These are phyloP conservation scores for Megalops atlanticus DNA, from an alignment of 2,113 vertebrate species.

Conservation along the genomic window DNA sequence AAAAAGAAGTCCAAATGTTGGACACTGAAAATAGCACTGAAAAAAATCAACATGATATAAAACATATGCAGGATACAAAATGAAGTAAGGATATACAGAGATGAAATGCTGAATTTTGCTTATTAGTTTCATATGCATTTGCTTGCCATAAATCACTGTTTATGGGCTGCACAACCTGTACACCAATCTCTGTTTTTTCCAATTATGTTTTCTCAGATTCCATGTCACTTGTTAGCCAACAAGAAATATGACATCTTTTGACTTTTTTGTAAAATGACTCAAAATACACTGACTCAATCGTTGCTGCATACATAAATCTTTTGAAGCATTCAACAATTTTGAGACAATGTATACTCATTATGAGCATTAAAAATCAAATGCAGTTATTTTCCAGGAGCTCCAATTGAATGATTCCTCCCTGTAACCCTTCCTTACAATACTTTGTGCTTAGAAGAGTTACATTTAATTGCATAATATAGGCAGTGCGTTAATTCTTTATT, in stretches of 20 bases:
- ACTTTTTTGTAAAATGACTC: conserved; percentile 6
- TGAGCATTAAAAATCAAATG: conserved; percentile 1
- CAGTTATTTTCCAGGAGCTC: conserved; percentile 15
- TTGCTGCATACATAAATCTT: conserved; percentile 19
- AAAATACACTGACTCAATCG: conserved; percentile 3
- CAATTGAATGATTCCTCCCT: not conserved
- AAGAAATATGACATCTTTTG: conserved; percentile 14
- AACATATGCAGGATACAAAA: conserved; percentile 5
- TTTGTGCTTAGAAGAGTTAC: too few relatives aligned
- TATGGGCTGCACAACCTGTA: not conserved
- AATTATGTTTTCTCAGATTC: conserved; percentile 23
- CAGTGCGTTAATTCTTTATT: too few relatives aligned
- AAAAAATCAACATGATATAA: not conserved
- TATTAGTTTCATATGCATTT: conserved; percentile 22
- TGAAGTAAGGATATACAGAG: not conserved
- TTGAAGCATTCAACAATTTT: conserved; percentile 12
- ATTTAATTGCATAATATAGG: too few relatives aligned
- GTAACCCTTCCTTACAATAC: too few relatives aligned
- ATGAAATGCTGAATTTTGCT: conserved; percentile 11
- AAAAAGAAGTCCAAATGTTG: not conserved
- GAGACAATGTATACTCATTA: conserved; percentile 11
- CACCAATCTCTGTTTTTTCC: conserved; percentile 9
- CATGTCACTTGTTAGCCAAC: conserved; percentile 17
- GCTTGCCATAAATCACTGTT: conserved; percentile 21
- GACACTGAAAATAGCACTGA: not conserved